phyloP scores from a whole-genome alignment of 2,113 vertebrate genomes.

The Ptychochromis oligacanthus region DNA sequence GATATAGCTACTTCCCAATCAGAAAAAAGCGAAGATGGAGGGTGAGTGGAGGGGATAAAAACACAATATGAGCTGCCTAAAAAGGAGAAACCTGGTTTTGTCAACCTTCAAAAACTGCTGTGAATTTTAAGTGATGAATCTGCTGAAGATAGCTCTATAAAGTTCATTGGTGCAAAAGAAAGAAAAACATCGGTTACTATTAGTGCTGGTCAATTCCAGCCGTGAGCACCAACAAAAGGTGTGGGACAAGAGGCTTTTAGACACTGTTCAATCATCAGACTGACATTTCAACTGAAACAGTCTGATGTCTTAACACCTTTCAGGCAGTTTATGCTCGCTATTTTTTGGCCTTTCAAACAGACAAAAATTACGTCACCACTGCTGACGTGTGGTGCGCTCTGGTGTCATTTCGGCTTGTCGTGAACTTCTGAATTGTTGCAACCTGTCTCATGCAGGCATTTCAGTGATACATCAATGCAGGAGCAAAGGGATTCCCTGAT shows the following conservation, averaged over 20 bases:
- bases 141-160: not conserved
- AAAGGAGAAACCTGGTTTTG: not conserved
- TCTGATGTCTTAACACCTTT: not conserved
- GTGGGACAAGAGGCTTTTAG: not conserved
- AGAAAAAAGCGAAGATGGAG: not conserved
- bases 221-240: too few relatives aligned
- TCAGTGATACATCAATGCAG: not conserved
- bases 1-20: not conserved
- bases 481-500: not conserved
- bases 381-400: not conserved
- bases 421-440: not conserved
- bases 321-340: not conserved
- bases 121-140: not conserved
- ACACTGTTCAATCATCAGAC: not conserved
- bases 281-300: not conserved
- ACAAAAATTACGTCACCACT: not conserved
- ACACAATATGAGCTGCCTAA: not conserved
- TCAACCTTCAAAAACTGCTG: not conserved
- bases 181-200: not conserved
- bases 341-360: not conserved
- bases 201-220: too few relatives aligned
- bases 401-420: not conserved
- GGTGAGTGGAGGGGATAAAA: not conserved
- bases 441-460: not conserved
- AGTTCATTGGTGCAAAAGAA: not conserved